Evolutionary conservation across 2,113 vertebrate genomes (phyloP).

Genomic region (Psophia crepitans): DNA sequence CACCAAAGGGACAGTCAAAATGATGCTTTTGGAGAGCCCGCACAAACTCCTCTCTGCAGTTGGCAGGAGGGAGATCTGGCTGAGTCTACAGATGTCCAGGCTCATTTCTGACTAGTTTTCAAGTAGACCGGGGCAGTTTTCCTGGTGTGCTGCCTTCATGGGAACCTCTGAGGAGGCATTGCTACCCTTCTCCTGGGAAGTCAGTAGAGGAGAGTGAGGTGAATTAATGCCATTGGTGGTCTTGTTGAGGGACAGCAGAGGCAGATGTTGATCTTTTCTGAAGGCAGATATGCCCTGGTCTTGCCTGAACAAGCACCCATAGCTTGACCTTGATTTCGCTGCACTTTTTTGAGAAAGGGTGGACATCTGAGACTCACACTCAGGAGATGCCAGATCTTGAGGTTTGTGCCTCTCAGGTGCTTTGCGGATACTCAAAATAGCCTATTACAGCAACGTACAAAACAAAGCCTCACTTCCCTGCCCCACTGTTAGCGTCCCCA

Average conservation of each 20-base stretch:
- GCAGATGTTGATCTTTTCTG: background rate
- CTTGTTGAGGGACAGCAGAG: background rate
- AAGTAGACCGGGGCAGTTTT: background rate
- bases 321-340: background rate
- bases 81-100: background rate
- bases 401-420: background rate
- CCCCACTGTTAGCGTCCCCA: background rate
- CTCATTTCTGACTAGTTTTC: background rate
- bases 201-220: background rate
- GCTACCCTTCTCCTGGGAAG: background rate
- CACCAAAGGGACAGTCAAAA: background rate
- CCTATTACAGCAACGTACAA: fast-evolving
- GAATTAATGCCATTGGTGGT: background rate
- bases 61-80: background rate
- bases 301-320: background rate
- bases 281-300: background rate
- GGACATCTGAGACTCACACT: background rate
- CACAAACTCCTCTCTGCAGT: background rate
- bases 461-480: background rate
- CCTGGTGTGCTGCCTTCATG: background rate
- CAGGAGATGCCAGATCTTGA: background rate
- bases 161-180: background rate
- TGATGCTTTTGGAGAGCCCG: background rate
- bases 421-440: background rate
- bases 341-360: background rate